Percentiles rank a stretch among this genome's conserved stretches.
Evolutionary conservation across 2,888 invertebrate species (phyloP).

Genomic region (Drosophila neonasuta): DNA sequence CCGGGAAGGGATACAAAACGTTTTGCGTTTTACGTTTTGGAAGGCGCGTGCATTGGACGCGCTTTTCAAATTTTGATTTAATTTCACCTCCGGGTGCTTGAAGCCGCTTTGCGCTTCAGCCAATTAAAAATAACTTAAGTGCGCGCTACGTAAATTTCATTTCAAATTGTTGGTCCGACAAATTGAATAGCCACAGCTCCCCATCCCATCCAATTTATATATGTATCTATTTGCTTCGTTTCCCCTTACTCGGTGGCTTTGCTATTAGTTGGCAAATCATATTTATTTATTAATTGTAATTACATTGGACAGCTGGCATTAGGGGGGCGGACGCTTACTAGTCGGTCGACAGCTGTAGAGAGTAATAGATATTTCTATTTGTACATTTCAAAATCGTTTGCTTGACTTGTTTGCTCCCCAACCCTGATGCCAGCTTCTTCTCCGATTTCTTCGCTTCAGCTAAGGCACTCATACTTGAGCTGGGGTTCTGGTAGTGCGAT

Average conservation of each 20-base stretch:
- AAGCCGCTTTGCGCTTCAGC: constrained; percentile 38
- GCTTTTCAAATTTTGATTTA: constrained; percentile 62
- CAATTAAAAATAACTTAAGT: constrained; percentile 71
- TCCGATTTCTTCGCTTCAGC: neutral
- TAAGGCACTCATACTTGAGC: constrained; percentile 24
- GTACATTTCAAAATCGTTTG: constrained; percentile 34
- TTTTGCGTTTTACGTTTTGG: neutral
- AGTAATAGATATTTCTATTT: constrained; percentile 46
- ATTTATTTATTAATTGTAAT: constrained; percentile 76
- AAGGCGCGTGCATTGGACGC: constrained; percentile 31
- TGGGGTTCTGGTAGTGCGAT: constrained; percentile 15
- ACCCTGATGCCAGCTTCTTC: neutral
- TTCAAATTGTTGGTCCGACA: constrained; percentile 42
- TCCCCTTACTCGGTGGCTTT: constrained; percentile 29
- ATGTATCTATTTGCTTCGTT: constrained; percentile 13
- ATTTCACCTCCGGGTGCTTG: constrained; percentile 52
- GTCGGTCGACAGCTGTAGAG: constrained; percentile 15
- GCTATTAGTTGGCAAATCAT: constrained; percentile 60
- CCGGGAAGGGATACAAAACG: constrained; percentile 6
- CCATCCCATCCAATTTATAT: neutral
- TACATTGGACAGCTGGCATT: constrained; percentile 58
- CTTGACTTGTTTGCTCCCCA: constrained; percentile 15
- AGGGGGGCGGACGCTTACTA: neutral
- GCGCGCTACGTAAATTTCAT: constrained; percentile 62
- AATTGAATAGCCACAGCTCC: constrained; percentile 52